Percentiles rank a stretch among this genome's conserved stretches.
These are phyloP conservation scores for Erebia ligea DNA, from an alignment of 2,888 invertebrate genomes.

Conservation along the genomic window DNA sequence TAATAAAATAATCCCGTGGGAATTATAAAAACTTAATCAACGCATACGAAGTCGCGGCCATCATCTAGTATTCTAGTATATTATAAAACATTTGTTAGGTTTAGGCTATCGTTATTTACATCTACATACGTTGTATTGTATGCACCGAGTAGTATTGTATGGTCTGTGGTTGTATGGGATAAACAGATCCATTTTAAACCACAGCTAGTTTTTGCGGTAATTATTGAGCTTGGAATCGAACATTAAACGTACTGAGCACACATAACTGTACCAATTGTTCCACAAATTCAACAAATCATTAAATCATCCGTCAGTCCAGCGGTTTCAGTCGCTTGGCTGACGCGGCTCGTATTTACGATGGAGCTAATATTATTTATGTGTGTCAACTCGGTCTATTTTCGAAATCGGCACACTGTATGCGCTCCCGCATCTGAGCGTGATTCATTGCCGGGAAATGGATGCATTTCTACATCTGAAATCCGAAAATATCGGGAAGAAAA, in stretches of 20 bases:
- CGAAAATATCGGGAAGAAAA: slow-evolving; percentile 3
- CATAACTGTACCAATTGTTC: neutral
- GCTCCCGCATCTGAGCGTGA: slow-evolving; percentile 53
- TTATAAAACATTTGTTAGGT: too few species aligned
- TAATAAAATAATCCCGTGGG: too few species aligned
- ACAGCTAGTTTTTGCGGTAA: too few species aligned
- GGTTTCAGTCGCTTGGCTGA: slow-evolving; percentile 49
- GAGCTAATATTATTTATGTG: slow-evolving; percentile 75
- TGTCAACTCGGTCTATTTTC: slow-evolving; percentile 78
- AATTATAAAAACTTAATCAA: too few species aligned
- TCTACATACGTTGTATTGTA: too few species aligned
- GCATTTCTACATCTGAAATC: slow-evolving; percentile 49
- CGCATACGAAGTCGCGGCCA: too few species aligned
- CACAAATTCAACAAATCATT: neutral
- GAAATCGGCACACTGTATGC: slow-evolving; percentile 60
- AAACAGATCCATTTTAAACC: too few species aligned
- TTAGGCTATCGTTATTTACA: too few species aligned
- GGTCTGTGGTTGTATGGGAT: too few species aligned
- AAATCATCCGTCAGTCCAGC: slow-evolving; percentile 43
- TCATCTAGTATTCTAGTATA: too few species aligned
- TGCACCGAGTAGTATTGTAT: too few species aligned
- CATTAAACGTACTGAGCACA: neutral
- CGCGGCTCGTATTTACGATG: slow-evolving; percentile 62
- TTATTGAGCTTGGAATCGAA: too few species aligned
- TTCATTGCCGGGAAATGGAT: slow-evolving; percentile 67